These are phyloP conservation scores for Dendronephthya gigantea DNA, from an alignment of 64 coral and sea anemone genomes.

Conservation along the genomic window DNA sequence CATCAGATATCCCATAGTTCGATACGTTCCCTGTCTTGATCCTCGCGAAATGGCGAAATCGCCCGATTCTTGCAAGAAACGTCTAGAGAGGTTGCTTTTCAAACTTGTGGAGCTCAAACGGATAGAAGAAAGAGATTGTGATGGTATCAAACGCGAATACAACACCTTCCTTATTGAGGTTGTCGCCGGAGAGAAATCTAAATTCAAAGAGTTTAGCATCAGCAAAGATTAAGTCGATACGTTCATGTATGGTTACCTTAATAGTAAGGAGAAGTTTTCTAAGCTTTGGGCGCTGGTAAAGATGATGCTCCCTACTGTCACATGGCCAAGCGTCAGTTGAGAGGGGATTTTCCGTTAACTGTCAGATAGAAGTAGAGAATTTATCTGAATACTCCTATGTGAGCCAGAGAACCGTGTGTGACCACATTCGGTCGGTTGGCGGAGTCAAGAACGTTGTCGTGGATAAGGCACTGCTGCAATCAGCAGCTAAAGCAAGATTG, in stretches of 20 bases:
- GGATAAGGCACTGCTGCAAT: neutral
- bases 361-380: slow-evolving; percentile 16
- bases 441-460: neutral
- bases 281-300: neutral
- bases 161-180: slow-evolving; percentile 10
- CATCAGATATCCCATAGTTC: slow-evolving; percentile 6
- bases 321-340: neutral
- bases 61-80: slow-evolving; percentile 19
- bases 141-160: neutral
- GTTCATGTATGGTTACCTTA: neutral
- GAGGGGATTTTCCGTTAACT: slow-evolving; percentile 1
- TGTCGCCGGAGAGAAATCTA: neutral
- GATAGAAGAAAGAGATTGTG: slow-evolving; percentile 6
- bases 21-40: slow-evolving; percentile 17
- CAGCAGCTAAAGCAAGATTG: slow-evolving; percentile 15
- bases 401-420: neutral
- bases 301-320: neutral
- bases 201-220: slow-evolving; percentile 18
- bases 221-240: neutral
- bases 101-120: neutral
- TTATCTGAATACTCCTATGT: neutral
- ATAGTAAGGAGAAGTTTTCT: neutral
- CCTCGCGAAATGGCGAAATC: slow-evolving; percentile 5
- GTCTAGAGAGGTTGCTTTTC: neutral
- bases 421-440: slow-evolving; percentile 23